Percentiles rank a stretch among this genome's conserved stretches.
Conservation (phyloP, 2,113 vertebrate species). For the Otolemur garnettii region DNA sequence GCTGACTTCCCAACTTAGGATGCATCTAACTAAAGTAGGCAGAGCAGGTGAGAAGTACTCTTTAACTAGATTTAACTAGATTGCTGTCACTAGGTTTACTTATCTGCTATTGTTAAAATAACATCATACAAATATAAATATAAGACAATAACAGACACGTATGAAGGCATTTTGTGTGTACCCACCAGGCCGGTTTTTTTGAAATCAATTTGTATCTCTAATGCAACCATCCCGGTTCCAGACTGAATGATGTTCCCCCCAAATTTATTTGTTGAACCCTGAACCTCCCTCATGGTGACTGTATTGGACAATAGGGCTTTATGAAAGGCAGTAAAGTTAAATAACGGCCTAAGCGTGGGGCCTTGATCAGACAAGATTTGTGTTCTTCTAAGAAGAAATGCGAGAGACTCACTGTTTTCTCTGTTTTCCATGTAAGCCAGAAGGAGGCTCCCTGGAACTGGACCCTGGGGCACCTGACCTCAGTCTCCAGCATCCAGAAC, state of each 20-base stretch:
- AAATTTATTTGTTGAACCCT: neutral
- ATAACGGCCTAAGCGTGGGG: neutral
- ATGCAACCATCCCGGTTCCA: neutral
- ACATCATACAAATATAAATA: neutral
- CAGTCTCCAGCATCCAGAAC: neutral
- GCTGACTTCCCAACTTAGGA: neutral
- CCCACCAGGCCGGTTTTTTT: too few relatives aligned
- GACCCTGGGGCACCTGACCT: rapidly evolving
- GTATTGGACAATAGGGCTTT: neutral
- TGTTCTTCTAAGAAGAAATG: neutral
- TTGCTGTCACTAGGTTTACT: neutral
- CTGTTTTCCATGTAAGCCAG: neutral
- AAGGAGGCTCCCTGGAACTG: too few relatives aligned
- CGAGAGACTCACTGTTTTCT: neutral
- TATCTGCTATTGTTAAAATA: neutral
- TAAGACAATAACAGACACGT: neutral
- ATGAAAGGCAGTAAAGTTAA: neutral
- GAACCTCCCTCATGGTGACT: neutral
- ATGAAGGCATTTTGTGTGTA: neutral
- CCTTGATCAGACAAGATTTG: too few relatives aligned
- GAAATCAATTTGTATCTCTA: neutral
- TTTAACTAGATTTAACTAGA: neutral
- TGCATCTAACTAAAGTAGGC: neutral
- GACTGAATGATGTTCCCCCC: neutral
- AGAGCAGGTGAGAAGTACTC: neutral